Evolutionary conservation across 2,888 invertebrate genomes (phyloP).

Genomic region (Trissolcus japonicus): DNA sequence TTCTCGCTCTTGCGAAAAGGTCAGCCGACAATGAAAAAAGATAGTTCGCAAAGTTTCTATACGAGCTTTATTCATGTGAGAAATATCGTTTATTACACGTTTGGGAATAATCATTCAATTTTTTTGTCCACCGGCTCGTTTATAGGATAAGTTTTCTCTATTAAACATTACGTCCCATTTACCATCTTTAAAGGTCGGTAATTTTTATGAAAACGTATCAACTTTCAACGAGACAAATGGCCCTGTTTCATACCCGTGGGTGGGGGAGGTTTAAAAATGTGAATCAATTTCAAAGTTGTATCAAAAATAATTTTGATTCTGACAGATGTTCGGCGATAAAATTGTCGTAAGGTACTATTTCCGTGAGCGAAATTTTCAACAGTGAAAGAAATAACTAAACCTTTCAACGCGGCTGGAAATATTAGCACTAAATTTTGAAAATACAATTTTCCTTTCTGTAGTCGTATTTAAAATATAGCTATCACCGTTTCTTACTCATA

Average conservation of each 20-base stretch:
- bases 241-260: too few relatives aligned
- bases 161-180: constrained; percentile 39
- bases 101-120: constrained; percentile 51
- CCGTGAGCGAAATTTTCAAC: constrained; percentile 51
- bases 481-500: constrained; percentile 35
- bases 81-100: constrained; percentile 28
- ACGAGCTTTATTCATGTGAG: constrained; percentile 28
- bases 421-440: constrained; percentile 58
- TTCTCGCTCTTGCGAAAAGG: constrained; percentile 34
- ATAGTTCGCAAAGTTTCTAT: constrained; percentile 40
- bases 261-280: too few relatives aligned
- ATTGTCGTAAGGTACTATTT: constrained; percentile 44
- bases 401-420: constrained; percentile 50
- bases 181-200: constrained; percentile 24
- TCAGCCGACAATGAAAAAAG: constrained; percentile 51
- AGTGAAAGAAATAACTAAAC: constrained; percentile 56
- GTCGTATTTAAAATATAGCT: constrained; percentile 52
- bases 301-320: too few relatives aligned
- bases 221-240: background rate
- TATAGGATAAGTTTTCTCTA: constrained; percentile 44
- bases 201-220: constrained; percentile 7
- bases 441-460: constrained; percentile 56
- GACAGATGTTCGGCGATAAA: constrained; percentile 9
- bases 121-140: constrained; percentile 29
- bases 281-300: too few relatives aligned